Conservation (phyloP, 53 echinoderm and acorn worm genomes). For the Echinometra lucunter region DNA sequence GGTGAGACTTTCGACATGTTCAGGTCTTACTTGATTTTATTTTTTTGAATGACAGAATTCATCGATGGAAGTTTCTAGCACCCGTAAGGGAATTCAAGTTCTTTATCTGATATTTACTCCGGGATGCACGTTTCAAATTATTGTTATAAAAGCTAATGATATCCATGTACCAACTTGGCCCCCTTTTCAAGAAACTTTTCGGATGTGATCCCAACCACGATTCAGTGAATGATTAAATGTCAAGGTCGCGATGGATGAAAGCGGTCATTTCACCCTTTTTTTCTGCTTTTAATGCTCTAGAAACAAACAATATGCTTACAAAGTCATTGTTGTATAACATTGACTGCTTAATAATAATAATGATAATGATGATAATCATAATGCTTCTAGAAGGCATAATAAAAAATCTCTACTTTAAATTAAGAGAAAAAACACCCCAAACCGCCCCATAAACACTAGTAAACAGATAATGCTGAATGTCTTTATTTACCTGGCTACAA, state of each 20-base stretch:
- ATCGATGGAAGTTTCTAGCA: conserved; percentile 13
- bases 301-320: background rate
- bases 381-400: too few species aligned
- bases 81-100: background rate
- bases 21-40: too few species aligned
- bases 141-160: conserved; percentile 7
- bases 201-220: background rate
- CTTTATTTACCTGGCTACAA: too few species aligned
- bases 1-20: conserved; percentile 22
- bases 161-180: background rate
- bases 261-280: background rate
- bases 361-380: too few species aligned
- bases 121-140: background rate
- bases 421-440: too few species aligned
- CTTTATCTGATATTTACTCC: background rate
- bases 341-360: too few species aligned
- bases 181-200: background rate
- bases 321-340: too few species aligned
- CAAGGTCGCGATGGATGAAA: background rate
- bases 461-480: too few species aligned
- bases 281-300: background rate
- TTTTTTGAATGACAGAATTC: background rate
- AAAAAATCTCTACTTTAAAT: too few species aligned
- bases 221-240: background rate
- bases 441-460: too few species aligned